phyloP scores from a whole-genome alignment of 2,797 vertebrate species.

The Benthosema pterotum region DNA sequence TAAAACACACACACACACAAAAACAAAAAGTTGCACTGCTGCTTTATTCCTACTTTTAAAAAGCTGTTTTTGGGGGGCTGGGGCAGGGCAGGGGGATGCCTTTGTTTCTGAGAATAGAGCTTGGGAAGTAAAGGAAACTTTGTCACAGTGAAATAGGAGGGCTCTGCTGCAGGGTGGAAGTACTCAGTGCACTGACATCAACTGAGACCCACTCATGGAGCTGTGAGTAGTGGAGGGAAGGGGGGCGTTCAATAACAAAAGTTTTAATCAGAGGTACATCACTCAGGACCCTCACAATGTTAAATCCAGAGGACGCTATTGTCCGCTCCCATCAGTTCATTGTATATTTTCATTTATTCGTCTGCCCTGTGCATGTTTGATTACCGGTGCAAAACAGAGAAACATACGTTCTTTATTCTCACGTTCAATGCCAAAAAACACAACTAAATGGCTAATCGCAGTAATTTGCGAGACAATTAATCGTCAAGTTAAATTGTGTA shows the following conservation, averaged over 20 bases:
- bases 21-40: slow-evolving; percentile 67
- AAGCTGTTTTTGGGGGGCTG: slow-evolving; percentile 36
- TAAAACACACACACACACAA: slow-evolving; percentile 74
- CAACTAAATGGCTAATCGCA: no score
- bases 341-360: no score
- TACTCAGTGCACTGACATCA: slow-evolving; percentile 34
- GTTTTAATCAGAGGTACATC: slow-evolving; percentile 35
- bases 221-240: slow-evolving; percentile 17
- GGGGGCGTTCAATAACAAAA: slow-evolving; percentile 19
- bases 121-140: slow-evolving; percentile 63
- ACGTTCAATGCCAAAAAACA: no score
- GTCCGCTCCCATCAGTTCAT: neutral
- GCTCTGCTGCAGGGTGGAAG: slow-evolving; percentile 47
- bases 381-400: no score
- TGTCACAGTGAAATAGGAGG: slow-evolving; percentile 65
- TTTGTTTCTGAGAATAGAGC: slow-evolving; percentile 61
- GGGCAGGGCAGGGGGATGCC: slow-evolving; percentile 24
- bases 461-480: no score
- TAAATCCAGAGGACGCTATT: slow-evolving; percentile 21
- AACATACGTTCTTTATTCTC: no score
- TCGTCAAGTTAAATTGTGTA: no score
- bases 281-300: slow-evolving; percentile 25
- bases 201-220: slow-evolving; percentile 40
- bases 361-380: no score
- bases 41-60: slow-evolving; percentile 76